A percentile compares a stretch with the other conserved stretches of the same genome.
These are phyloP conservation scores for Eupithecia insigniata DNA, from an alignment of 2,888 invertebrate species.

Conservation along the genomic window DNA sequence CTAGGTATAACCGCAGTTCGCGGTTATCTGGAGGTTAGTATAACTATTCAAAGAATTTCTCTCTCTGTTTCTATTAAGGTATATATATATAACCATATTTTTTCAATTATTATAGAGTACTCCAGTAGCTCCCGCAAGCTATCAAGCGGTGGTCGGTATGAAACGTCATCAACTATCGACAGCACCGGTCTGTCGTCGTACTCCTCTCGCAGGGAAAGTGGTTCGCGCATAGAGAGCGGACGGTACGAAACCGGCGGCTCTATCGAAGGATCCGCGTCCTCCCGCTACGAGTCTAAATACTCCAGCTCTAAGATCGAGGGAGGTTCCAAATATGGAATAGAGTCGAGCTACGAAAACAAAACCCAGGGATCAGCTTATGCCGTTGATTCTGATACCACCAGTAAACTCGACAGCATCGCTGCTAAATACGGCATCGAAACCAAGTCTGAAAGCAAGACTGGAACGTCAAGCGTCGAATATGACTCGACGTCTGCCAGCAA, in stretches of 20 bases:
- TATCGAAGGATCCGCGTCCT: constrained; percentile 65
- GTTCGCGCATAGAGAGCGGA: constrained; percentile 66
- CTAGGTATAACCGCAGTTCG: constrained; percentile 86
- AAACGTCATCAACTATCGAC: constrained; percentile 68
- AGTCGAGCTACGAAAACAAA: constrained; percentile 55
- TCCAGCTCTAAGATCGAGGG: constrained; percentile 57
- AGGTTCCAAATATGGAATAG: constrained; percentile 59
- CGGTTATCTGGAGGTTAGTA: constrained; percentile 85
- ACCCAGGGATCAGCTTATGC: constrained; percentile 52
- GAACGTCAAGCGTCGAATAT: constrained; percentile 46
- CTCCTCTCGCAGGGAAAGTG: constrained; percentile 74
- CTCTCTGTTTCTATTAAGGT: not conserved
- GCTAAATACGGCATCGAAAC: constrained; percentile 70
- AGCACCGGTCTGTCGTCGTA: constrained; percentile 64
- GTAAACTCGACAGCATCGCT: constrained; percentile 66
- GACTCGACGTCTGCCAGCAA: constrained; percentile 49
- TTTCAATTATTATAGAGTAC: constrained; percentile 61
- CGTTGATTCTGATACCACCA: constrained; percentile 54
- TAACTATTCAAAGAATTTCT: not conserved
- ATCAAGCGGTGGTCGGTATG: constrained; percentile 71
- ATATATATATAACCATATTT: not conserved
- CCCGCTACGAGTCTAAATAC: constrained; percentile 74
- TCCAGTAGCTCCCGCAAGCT: constrained; percentile 73
- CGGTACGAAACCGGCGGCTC: constrained; percentile 64
- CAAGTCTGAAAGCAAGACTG: constrained; percentile 63